Percentiles rank a stretch among this genome's conserved stretches.
Conservation (phyloP, 2,113 vertebrate species). For the Hydropotes inermis region DNA sequence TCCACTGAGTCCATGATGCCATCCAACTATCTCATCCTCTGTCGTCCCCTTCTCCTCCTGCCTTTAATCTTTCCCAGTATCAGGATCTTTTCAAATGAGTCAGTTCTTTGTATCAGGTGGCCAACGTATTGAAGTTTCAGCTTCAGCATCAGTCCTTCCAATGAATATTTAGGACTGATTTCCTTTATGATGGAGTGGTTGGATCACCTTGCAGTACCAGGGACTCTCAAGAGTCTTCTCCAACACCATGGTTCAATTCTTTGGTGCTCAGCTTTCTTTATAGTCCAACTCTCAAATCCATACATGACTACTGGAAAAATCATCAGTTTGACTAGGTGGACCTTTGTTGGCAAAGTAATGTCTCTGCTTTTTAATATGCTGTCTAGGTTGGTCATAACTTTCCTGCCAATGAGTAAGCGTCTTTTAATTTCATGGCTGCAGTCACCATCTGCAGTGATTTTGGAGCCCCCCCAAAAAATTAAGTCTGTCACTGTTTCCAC, state of each 20-base stretch:
- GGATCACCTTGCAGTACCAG: background rate
- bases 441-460: background rate
- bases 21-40: background rate
- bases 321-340: accelerated
- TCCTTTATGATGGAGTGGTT: background rate
- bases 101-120: background rate
- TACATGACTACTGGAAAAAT: background rate
- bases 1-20: background rate
- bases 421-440: background rate
- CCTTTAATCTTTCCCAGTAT: background rate
- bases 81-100: background rate
- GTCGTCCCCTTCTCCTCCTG: background rate
- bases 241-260: background rate
- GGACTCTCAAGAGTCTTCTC: background rate
- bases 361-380: background rate
- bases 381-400: background rate
- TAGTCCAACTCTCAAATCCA: background rate
- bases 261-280: accelerated
- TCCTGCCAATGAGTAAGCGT: background rate
- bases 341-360: background rate
- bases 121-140: background rate
- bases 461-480: background rate
- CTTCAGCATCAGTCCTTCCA: background rate
- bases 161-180: background rate
- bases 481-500: background rate